A percentile compares a stretch with the other conserved stretches of the same genome.
phyloP scores from a whole-genome alignment of 2,888 invertebrate genomes.

The Hydroisotoma schaefferi region DNA sequence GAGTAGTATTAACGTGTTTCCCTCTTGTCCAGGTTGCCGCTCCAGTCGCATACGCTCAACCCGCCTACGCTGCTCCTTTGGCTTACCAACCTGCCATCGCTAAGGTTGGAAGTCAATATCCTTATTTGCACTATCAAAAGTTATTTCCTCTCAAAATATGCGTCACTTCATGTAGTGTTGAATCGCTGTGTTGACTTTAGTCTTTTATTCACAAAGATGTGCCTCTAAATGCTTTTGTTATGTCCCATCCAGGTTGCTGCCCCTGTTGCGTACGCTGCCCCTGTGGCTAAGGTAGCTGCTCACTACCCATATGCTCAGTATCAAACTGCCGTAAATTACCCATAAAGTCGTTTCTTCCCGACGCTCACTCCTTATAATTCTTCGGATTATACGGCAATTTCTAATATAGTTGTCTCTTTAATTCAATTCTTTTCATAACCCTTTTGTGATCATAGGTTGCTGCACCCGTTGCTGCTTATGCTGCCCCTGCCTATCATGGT shows the following conservation, averaged over 20 bases:
- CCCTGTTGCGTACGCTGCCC: constrained; percentile 14
- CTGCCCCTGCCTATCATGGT: constrained; percentile 50
- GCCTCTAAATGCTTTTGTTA: neutral
- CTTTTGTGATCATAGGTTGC: too few species aligned
- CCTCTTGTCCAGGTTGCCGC: constrained; percentile 8
- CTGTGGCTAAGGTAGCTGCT: constrained; percentile 28
- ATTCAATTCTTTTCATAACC: too few species aligned
- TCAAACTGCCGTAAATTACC: neutral
- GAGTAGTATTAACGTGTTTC: too few species aligned
- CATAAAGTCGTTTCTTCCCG: constrained; percentile 36
- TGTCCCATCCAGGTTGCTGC: constrained; percentile 9
- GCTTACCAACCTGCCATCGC: neutral
- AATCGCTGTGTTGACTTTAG: too few species aligned
- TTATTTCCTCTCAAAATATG: too few species aligned
- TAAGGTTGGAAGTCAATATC: neutral
- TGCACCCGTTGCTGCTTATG: too few species aligned
- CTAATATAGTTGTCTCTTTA: too few species aligned
- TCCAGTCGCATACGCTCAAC: constrained; percentile 9
- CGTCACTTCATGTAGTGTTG: too few species aligned
- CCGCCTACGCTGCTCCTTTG: neutral
- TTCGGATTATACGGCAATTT: too few species aligned
- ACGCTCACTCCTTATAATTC: too few species aligned
- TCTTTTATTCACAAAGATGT: too few species aligned
- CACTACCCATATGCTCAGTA: constrained; percentile 41
- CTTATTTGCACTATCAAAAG: too few species aligned